Evolutionary conservation across 2,797 vertebrate genomes (phyloP).

Genomic region (Periophthalmus magnuspinnatus): DNA sequence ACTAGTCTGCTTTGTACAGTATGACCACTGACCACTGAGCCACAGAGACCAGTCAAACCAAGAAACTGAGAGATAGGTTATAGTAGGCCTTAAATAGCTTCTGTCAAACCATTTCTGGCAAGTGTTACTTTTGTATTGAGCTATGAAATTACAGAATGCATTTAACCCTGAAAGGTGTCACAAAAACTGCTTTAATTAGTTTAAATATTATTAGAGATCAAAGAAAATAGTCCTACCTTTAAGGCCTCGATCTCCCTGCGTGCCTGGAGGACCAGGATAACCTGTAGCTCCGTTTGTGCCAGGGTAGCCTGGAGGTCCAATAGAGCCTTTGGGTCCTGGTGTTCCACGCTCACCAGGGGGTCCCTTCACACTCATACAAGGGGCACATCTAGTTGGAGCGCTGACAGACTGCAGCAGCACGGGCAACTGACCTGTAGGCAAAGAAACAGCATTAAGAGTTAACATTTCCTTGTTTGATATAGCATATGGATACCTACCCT

Average conservation of each 20-base stretch:
- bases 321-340: conserved; percentile 74
- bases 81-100: too few relatives aligned
- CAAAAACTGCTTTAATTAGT: neutral
- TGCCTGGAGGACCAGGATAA: conserved; percentile 75
- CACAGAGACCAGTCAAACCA: too few relatives aligned
- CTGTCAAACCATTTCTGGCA: too few relatives aligned
- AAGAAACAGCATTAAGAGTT: conserved; percentile 15
- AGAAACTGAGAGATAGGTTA: too few relatives aligned
- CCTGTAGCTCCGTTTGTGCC: conserved; percentile 73
- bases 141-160: too few relatives aligned
- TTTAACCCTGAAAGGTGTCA: neutral
- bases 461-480: neutral
- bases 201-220: neutral
- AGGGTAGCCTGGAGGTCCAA: conserved; percentile 74
- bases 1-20: neutral
- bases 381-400: conserved; percentile 58
- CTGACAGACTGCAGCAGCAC: conserved; percentile 71
- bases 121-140: too few relatives aligned
- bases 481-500: neutral
- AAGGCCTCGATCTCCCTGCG: conserved; percentile 70
- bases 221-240: conserved; percentile 69
- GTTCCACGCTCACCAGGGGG: conserved; percentile 72
- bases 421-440: conserved; percentile 72
- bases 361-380: conserved; percentile 73
- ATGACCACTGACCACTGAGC: too few relatives aligned